Conservation (phyloP, 2,888 invertebrate genomes). For the Lutraria lutraria region DNA sequence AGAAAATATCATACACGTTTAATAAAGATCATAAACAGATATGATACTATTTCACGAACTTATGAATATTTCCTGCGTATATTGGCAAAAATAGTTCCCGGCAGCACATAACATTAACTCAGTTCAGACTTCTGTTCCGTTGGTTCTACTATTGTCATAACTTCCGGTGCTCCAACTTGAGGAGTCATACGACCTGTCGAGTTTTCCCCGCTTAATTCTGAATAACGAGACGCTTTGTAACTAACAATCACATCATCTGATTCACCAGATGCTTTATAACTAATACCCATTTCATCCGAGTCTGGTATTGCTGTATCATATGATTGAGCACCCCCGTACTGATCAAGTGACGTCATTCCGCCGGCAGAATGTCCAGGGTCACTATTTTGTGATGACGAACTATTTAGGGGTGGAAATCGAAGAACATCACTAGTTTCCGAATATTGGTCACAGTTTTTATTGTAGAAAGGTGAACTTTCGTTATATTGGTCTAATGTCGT, state of each 20-base stretch:
- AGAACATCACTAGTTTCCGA: constrained; percentile 61
- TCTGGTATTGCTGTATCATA: constrained; percentile 20
- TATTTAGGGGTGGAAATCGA: constrained; percentile 25
- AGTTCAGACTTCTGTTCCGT: neutral
- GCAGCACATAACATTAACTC: neutral
- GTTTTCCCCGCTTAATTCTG: constrained; percentile 47
- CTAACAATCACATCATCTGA: constrained; percentile 48
- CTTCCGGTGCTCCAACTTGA: constrained; percentile 41
- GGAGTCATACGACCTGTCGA: constrained; percentile 43
- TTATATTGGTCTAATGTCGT: constrained; percentile 31
- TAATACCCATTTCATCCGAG: constrained; percentile 47
- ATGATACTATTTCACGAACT: too few relatives aligned
- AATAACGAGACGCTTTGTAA: constrained; percentile 45
- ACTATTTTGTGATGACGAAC: constrained; percentile 24
- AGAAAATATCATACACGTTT: too few relatives aligned
- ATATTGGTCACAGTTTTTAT: constrained; percentile 43
- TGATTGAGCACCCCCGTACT: constrained; percentile 38
- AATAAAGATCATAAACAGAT: too few relatives aligned
- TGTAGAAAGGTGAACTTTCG: constrained; percentile 38
- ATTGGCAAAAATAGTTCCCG: neutral
- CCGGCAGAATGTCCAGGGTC: constrained; percentile 63
- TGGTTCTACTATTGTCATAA: constrained; percentile 38
- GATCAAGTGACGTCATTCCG: constrained; percentile 43
- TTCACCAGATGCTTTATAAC: constrained; percentile 48
- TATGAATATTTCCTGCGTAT: neutral